Percentiles rank a stretch among this genome's conserved stretches.
phyloP scores from a whole-genome alignment of 2,797 vertebrate genomes.

The Bradypodion pumilum region DNA sequence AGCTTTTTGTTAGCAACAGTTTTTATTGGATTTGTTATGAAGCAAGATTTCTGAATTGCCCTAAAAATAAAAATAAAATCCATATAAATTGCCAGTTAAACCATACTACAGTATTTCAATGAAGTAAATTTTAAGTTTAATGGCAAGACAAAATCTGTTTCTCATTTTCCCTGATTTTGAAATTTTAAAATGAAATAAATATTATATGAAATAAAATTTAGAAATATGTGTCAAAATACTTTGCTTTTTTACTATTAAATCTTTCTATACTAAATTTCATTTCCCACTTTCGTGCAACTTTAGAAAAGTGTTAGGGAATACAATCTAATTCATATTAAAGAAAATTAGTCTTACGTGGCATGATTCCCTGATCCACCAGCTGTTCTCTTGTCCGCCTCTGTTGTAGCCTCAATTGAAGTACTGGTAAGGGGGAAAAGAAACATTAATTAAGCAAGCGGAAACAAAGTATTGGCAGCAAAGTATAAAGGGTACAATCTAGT shows the following conservation, averaged over 20 bases:
- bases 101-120: background rate
- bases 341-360: conserved; percentile 87
- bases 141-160: background rate
- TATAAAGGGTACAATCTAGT: background rate
- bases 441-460: conserved; percentile 61
- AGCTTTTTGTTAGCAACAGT: background rate
- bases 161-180: background rate
- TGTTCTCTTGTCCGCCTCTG: conserved; percentile 95
- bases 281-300: background rate
- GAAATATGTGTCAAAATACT: background rate
- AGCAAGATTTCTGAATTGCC: background rate
- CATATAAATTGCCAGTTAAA: background rate
- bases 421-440: conserved; percentile 76
- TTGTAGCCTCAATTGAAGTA: conserved; percentile 93
- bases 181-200: background rate
- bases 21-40: background rate
- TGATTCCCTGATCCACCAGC: conserved; percentile 97
- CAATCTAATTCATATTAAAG: background rate
- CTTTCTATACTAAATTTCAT: background rate
- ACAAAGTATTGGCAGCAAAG: conserved; percentile 34
- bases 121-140: background rate
- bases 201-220: background rate
- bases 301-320: no score
- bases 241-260: background rate
- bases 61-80: no score